Base-by-base conservation (phyloP, 2,888 invertebrate genomes). In the Dolomedes plantarius region DNA sequence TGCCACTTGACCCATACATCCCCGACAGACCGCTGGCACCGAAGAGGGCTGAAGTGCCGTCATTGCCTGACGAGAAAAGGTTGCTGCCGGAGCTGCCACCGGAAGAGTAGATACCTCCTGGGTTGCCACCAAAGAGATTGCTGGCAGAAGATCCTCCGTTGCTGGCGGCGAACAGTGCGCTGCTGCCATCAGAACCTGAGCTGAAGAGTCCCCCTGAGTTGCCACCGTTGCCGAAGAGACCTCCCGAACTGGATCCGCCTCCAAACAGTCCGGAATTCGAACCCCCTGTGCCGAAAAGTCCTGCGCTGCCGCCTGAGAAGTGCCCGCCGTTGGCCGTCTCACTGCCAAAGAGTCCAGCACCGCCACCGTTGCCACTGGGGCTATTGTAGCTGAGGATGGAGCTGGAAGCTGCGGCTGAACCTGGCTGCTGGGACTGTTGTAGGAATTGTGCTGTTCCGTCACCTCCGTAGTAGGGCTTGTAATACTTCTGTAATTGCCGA, bases 401-500 rank as follows among this genome's bases (percentile, higher is more conserved):
- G 27, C 29, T 65, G 28, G 76, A 71, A 13, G 74, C 67, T 6
- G 85, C 73, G 1, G 36, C 23, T 2, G 62, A 23, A 0, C 71
- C 62, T 16, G 50, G 36, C 11, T 78, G 29, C 23, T 79, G 79
- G 5, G 31, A 29, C 29, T 28, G 62, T 16, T 72, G 67, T 19
- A 46, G 19, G 1, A 27, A 23, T 2, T 6, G 16, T 16, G 29
- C 67, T n/a, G 65, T 71, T 5, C 72, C 77, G n/a, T 32, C 31
- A 9, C 64, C 39, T 41, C n/a, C 69, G 41, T 86, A 86, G 56
- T 78, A 86, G 1, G 86, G 86, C 23, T 86, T 86, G 72, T 80
- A 86, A 46, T 86, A 86, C 50, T 86, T 86, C 67, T 86, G 86
- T 1, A 86, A 56, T 28, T 86, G 86, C 27, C 86, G 29, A 1